Evolutionary conservation across 2,797 vertebrate genomes (phyloP).

Genomic region (Paramormyrops hopkinsi): DNA sequence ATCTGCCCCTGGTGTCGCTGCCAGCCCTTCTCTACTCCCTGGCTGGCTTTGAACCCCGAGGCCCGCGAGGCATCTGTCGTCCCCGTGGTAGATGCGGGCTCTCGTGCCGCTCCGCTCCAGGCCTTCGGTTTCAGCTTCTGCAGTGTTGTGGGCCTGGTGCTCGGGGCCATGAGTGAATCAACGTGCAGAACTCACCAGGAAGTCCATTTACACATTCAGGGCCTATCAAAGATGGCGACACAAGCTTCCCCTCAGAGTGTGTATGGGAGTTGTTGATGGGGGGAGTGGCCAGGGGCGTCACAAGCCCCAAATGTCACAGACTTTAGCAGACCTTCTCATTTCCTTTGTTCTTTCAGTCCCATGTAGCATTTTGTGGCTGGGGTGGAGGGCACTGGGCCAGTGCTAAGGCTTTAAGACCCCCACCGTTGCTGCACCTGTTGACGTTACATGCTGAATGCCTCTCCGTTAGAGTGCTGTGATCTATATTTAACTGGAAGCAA

Average conservation of each 20-base stretch:
- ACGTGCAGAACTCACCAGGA: not conserved
- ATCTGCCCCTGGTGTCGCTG: not conserved
- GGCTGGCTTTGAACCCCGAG: not conserved
- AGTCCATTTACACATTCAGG: not conserved
- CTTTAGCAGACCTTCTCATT: not conserved
- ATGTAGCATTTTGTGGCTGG: not conserved
- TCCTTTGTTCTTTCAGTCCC: not conserved
- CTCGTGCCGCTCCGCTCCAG: not conserved
- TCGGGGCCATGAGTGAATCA: not conserved
- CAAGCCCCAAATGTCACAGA: not conserved
- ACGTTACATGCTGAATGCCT: not conserved
- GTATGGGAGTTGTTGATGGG: not conserved
- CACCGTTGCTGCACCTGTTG: not conserved
- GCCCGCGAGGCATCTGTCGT: not conserved
- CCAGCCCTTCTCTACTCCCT: not conserved
- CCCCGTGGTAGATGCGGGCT: not conserved
- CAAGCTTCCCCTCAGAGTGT: not conserved
- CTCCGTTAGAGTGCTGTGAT: not conserved
- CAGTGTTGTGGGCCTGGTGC: not conserved
- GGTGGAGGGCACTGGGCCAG: not conserved
- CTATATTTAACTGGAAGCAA: conserved; percentile 10
- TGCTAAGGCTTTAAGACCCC: not conserved
- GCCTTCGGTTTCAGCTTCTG: not conserved
- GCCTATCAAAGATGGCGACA: not conserved
- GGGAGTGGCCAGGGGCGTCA: not conserved